Conservation (phyloP, 2,888 invertebrate species). For the Lycaena phlaeas region DNA sequence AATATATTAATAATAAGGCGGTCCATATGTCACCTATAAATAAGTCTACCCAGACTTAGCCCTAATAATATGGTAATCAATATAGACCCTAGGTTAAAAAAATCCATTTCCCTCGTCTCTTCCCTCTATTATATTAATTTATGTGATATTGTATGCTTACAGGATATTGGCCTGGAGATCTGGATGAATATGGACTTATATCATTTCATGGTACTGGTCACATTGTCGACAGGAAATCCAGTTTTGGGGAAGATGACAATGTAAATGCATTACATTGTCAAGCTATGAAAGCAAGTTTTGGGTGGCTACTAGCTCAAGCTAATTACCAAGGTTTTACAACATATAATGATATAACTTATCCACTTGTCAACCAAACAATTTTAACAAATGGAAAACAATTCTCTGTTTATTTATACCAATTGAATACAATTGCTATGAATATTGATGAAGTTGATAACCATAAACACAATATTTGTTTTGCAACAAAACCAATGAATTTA, state of each 20-base stretch:
- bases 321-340: constrained; percentile 91
- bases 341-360: constrained; percentile 92
- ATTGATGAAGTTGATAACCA: constrained; percentile 73
- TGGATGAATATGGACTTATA: constrained; percentile 82
- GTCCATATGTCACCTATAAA: too few species aligned
- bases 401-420: constrained; percentile 91
- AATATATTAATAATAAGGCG: too few species aligned
- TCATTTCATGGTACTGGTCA: constrained; percentile 81
- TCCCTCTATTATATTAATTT: background rate
- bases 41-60: too few species aligned
- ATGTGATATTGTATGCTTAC: constrained; percentile 21
- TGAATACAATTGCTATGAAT: constrained; percentile 87
- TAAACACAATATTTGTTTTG: constrained; percentile 86
- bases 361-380: constrained; percentile 89
- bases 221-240: constrained; percentile 54
- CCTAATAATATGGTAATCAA: too few species aligned
- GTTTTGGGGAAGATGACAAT: constrained; percentile 68
- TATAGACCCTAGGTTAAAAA: too few species aligned
- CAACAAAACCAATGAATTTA: constrained; percentile 79
- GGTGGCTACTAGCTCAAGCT: constrained; percentile 85
- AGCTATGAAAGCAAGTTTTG: constrained; percentile 85
- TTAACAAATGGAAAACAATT: constrained; percentile 91
- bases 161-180: constrained; percentile 91
- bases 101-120: too few species aligned
- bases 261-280: constrained; percentile 79